phyloP scores from a whole-genome alignment of 2,797 vertebrate genomes.

The Microtus obscurus region DNA sequence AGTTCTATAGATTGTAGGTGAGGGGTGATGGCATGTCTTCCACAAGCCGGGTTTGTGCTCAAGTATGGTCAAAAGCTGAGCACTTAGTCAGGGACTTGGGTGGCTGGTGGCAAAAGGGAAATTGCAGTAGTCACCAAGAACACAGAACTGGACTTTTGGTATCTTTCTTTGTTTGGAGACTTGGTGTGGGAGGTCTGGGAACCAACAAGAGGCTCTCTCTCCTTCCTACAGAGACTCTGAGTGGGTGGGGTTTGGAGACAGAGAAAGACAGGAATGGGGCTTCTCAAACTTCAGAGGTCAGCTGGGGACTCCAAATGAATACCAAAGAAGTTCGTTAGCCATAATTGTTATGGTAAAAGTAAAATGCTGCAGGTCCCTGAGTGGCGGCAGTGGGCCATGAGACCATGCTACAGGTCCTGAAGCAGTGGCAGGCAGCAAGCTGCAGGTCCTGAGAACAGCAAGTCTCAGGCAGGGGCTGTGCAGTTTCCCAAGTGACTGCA shows the following conservation, averaged over 20 bases:
- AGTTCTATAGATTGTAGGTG: not conserved
- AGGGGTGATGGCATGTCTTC: not conserved
- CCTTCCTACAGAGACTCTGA: not conserved
- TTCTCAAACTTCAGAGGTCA: not conserved
- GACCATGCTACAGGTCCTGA: too few species aligned
- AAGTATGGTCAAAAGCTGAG: not conserved
- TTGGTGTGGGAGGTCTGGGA: too few species aligned
- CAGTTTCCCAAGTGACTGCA: too few species aligned
- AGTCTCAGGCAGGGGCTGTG: too few species aligned
- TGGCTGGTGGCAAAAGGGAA: not conserved
- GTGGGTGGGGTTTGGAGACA: not conserved
- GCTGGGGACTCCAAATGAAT: not conserved
- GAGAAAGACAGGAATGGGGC: not conserved
- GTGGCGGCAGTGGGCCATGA: too few species aligned
- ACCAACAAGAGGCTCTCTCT: too few species aligned
- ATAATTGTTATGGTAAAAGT: too few species aligned
- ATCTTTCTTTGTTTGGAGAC: not conserved
- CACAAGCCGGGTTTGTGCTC: not conserved
- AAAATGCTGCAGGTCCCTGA: too few species aligned
- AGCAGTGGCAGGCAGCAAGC: accelerated
- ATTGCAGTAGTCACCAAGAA: not conserved
- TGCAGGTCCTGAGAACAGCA: too few species aligned
- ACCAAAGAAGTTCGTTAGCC: not conserved
- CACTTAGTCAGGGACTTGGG: not conserved
- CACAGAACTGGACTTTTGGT: not conserved